A percentile compares a stretch with the other conserved stretches of the same genome.
Conservation (phyloP, 2,888 invertebrate genomes). For the Caenorhabditis sinica region DNA sequence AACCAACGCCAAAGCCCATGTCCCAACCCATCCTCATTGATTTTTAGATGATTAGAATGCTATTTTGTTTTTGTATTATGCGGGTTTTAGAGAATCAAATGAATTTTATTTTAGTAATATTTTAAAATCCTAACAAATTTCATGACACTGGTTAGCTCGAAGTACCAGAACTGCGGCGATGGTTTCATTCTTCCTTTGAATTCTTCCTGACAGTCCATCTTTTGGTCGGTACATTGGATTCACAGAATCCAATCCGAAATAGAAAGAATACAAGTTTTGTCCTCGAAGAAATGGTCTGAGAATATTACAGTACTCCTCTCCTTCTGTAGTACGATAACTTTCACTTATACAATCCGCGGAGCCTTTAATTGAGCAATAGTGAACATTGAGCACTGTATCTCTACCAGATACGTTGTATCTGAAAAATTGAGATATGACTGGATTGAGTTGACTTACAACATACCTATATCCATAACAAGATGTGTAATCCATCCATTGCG, state of each 20-base stretch:
- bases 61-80: constrained; percentile 27
- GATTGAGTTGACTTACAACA: not conserved
- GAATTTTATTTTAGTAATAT: constrained; percentile 19
- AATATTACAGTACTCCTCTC: constrained; percentile 77
- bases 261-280: constrained; percentile 67
- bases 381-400: constrained; percentile 76
- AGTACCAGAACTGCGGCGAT: constrained; percentile 69
- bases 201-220: constrained; percentile 51
- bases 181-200: constrained; percentile 67
- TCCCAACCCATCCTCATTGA: constrained; percentile 63
- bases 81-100: constrained; percentile 51
- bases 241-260: constrained; percentile 65
- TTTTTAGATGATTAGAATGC: not conserved
- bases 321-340: constrained; percentile 66
- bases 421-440: constrained; percentile 11
- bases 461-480: constrained; percentile 81
- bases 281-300: constrained; percentile 75
- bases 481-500: constrained; percentile 78
- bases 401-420: constrained; percentile 79
- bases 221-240: constrained; percentile 45
- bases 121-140: constrained; percentile 67
- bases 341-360: constrained; percentile 73
- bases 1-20: constrained; percentile 65
- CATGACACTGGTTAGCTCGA: constrained; percentile 72
- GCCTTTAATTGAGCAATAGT: constrained; percentile 77